Evolutionary conservation across 2,888 invertebrate genomes (phyloP).

Genomic region (Uloborus plumipes): DNA sequence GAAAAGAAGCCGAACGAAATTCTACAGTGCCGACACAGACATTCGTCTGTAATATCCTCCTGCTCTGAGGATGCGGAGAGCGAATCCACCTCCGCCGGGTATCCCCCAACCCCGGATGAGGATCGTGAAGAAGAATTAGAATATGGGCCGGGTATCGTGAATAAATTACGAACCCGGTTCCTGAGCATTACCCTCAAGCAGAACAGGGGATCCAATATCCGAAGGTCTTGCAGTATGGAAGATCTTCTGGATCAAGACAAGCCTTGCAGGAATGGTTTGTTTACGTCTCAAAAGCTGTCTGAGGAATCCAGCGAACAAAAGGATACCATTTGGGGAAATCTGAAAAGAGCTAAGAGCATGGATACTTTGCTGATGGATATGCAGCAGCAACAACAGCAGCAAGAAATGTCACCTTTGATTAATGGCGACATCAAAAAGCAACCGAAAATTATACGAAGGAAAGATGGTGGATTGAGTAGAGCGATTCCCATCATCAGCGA

Average conservation of each 20-base stretch:
- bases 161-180: constrained; percentile 87
- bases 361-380: constrained; percentile 77
- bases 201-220: constrained; percentile 76
- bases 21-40: constrained; percentile 41
- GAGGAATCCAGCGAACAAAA: background rate
- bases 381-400: background rate
- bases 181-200: constrained; percentile 87
- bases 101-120: constrained; percentile 67
- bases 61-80: constrained; percentile 58
- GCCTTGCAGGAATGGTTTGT: background rate
- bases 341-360: constrained; percentile 88
- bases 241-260: constrained; percentile 80
- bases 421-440: constrained; percentile 14
- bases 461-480: constrained; percentile 25
- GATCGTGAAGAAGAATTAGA: constrained; percentile 84
- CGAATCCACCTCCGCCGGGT: constrained; percentile 45
- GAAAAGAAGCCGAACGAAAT: constrained; percentile 34
- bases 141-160: constrained; percentile 93
- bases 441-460: constrained; percentile 35
- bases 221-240: constrained; percentile 87
- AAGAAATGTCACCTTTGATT: background rate
- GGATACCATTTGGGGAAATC: constrained; percentile 22
- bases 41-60: constrained; percentile 52
- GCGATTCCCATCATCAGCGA: constrained; percentile 46
- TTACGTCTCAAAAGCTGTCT: background rate